Base-by-base conservation (phyloP, 92 coral and sea anemone genomes). In the Epizoanthus scotinus region DNA sequence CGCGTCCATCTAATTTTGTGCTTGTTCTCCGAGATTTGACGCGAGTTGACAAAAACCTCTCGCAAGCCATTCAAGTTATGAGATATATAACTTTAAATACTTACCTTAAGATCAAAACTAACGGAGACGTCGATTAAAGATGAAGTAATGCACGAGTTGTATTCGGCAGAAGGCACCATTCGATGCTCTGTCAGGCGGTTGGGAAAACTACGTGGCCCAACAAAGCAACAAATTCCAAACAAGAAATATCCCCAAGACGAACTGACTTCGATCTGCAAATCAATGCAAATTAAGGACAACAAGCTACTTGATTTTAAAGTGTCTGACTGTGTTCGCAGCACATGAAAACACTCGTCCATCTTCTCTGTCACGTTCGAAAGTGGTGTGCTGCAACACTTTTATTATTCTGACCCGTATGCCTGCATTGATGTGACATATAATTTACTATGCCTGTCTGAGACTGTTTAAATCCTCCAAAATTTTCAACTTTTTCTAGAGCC, bases 81-180 rank as follows among this genome's bases (percentile, higher is more conserved):
- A 31, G 36, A 31, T 31, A 31, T 31, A 31, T 31, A 31, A 31
- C 36, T 9, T 62, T 17, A 3, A 2, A 25, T 17, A 67, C 72
- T 2, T n/a, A 70, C 75, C 59, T 70, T 34, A 5, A 70, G 58
- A 70, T 70, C 75, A 70, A 70, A 70, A 70, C 75, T 70, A 21
- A 44, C 58, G 50, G 58, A 13, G 10, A 49, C 75, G 2, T 70
- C 75, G 50, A 70, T 70, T 49, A 49, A 49, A 0, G 50, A 8
- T 4, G 59, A 59, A 17, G 29, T 36, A 70, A 38, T 38, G 56
- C 29, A 8, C 12, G 14, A 15, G 15, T 13, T 6, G 25, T 1
- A 8, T 13, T n/a, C 2, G 10, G 5, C n/a, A 70, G 75, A 10
- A 9, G 75, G 58, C 36, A 70, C 75, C 75, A 70, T n/a, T 0